A percentile compares a stretch with the other conserved stretches of the same genome.
Conservation (phyloP, 1,140 invertebrate species). For the Cheumatopsyche charites region DNA sequence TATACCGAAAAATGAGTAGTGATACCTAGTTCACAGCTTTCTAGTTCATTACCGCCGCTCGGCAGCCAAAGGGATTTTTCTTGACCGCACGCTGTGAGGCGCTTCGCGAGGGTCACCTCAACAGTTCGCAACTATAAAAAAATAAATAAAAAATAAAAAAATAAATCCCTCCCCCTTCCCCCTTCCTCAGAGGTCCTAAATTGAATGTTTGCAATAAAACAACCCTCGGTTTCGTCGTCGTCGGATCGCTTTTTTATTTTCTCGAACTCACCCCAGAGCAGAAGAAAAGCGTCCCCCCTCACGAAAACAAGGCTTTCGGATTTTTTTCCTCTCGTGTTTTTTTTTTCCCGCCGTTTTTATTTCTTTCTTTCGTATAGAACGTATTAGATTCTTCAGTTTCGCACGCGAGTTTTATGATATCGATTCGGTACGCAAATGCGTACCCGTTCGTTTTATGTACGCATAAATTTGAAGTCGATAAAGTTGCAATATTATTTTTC, state of each 20-base stretch:
- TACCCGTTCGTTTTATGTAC: no score
- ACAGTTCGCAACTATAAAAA: conserved; percentile 1
- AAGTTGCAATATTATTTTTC: no score
- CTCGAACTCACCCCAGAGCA: not conserved
- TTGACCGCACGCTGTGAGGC: conserved; percentile 3
- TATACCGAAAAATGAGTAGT: conserved; percentile 2
- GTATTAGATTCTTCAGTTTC: not conserved
- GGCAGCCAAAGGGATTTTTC: conserved; percentile 24
- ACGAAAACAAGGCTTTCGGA: no score
- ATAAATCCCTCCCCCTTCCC: not conserved
- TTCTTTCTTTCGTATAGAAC: not conserved
- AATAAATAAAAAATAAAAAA: no score
- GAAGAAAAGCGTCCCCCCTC: no score
- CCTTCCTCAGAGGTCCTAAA: not conserved
- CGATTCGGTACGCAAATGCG: no score
- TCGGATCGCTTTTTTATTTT: conserved; percentile 26
- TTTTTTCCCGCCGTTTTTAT: not conserved
- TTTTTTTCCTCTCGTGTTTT: not conserved
- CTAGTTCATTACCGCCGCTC: conserved; percentile 34
- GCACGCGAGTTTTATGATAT: not conserved
- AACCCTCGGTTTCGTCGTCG: not conserved
- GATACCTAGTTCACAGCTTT: conserved; percentile 29
- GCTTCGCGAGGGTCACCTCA: conserved; percentile 17
- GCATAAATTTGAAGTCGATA: no score
- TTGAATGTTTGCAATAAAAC: conserved; percentile 25